phyloP scores from a whole-genome alignment of 2,113 vertebrate genomes.

The Hippocampus zosterae region DNA sequence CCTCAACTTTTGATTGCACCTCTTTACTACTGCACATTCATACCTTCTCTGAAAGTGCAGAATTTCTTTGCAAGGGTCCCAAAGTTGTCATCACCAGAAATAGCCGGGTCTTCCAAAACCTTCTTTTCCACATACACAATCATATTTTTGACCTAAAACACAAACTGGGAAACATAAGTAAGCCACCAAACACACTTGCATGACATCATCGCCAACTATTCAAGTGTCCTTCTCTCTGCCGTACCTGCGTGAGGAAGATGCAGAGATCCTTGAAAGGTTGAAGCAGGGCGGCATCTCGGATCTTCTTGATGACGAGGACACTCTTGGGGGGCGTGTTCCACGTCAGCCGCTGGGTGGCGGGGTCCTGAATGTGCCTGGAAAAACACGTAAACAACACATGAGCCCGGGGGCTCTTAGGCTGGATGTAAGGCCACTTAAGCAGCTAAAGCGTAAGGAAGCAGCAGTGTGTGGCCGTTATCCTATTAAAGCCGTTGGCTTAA shows the following conservation, averaged over 20 bases:
- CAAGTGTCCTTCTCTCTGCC: background rate
- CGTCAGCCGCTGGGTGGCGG: conserved; percentile 90
- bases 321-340: conserved; percentile 98
- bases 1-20: too few relatives aligned
- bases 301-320: conserved; percentile 97
- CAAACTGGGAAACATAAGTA: background rate
- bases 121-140: conserved; percentile 96
- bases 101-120: conserved; percentile 88
- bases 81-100: conserved; percentile 85
- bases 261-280: conserved; percentile 96
- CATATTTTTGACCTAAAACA: conserved; percentile 83
- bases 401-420: background rate
- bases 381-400: conserved; percentile 18
- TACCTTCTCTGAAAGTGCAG: conserved; percentile 95
- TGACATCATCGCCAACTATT: background rate
- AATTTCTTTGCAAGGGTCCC: conserved; percentile 86
- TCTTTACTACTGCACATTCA: background rate
- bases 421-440: conserved; percentile 10
- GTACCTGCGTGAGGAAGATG: conserved; percentile 85
- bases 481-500: conserved; percentile 31
- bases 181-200: background rate
- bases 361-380: conserved; percentile 95
- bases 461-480: conserved; percentile 11
- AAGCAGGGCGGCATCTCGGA: conserved; percentile 83
- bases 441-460: conserved; percentile 9